Evolutionary conservation across 2,113 vertebrate genomes (phyloP).

Genomic region (Coptodon bakossiorum): DNA sequence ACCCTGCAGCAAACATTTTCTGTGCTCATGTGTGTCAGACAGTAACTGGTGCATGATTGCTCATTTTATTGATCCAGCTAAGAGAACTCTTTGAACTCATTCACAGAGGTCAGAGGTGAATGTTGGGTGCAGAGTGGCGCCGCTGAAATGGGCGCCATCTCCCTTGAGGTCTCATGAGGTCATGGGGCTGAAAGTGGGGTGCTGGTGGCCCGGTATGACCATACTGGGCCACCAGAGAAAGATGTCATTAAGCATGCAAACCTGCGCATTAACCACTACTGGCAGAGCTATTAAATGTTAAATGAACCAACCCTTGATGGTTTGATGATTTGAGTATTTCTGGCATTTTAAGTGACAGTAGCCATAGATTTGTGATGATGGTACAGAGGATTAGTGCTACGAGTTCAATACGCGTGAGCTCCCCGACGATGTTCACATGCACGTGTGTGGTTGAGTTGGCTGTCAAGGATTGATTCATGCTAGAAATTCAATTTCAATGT

Average conservation of each 20-base stretch:
- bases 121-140: background rate
- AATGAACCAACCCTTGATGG: background rate
- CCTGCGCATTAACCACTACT: background rate
- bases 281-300: background rate
- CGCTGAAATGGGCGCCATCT: background rate
- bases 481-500: background rate
- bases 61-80: background rate
- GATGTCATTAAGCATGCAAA: background rate
- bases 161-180: background rate
- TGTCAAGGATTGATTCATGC: background rate
- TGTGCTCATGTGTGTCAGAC: background rate
- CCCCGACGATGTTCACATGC: background rate
- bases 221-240: background rate
- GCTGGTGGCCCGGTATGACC: background rate
- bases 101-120: conserved; percentile 13
- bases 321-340: background rate
- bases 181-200: background rate
- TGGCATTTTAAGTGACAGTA: background rate
- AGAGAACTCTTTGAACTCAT: conserved; percentile 6
- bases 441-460: background rate
- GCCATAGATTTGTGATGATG: background rate
- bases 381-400: background rate
- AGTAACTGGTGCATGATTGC: background rate
- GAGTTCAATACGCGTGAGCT: background rate
- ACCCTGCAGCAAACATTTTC: background rate